Base-by-base conservation (phyloP, 2,888 invertebrate species). In the Adineta ricciae region DNA sequence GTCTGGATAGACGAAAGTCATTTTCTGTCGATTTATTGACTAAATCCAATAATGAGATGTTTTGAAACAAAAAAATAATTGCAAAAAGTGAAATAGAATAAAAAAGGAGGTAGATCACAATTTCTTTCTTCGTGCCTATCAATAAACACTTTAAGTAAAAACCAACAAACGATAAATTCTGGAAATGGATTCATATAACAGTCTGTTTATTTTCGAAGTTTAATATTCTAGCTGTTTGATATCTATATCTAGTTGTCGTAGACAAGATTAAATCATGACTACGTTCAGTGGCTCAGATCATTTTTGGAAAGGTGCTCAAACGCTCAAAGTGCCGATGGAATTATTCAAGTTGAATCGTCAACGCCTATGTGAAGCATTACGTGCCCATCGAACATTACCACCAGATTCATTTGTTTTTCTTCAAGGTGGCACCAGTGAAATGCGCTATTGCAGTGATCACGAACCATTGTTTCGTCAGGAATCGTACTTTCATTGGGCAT, bases 401-500 rank as follows among this genome's bases (percentile, higher is more conserved):
- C 27, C 73, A 24, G 46, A 50, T 24, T 73, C 85, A 27, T 72
- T 85, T 46, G 84, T 96, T 16, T 89, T 97, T 9, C 91, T 97
- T 49, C 94, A 96, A 92, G 97, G 97, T 41, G 97, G 97, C 46
- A 93, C 93, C 73, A 93, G 94, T 83, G 91, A 94, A 83, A 93
- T 93, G 86, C 93, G 94, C 87, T 94, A 96, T 90, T 95, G 95
- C 89, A 95, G 96, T 0, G 97, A 97, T 90, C 92, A 94, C 83
- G 93, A 93, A 87, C 94, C 94, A 87, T 92, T 94, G 32, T 97
- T 97, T 90, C 93, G 95, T 89, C 96, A 96, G 93, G 99, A 99
- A 91, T 95, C 97, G 0, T 99, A 94, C 90, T 99, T 99, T 89
- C 96, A 95, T 89, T 99, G 98, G 95, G 90, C 94, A 5, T 96